These are phyloP conservation scores for Moxostoma hubbsi DNA, from an alignment of 2,797 vertebrate genomes.

Conservation along the genomic window DNA sequence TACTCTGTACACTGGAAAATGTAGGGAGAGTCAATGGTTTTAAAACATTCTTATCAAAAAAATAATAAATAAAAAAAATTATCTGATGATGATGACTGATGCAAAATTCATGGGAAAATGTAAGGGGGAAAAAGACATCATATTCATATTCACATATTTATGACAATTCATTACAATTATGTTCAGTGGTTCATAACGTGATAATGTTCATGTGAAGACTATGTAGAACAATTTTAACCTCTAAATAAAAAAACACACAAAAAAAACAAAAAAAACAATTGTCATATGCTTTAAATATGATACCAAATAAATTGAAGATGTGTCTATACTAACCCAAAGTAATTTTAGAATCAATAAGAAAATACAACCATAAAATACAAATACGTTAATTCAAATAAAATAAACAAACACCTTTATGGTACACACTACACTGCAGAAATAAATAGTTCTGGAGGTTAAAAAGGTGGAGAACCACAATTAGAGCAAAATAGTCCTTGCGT, in stretches of 20 bases:
- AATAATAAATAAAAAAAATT: too few species aligned
- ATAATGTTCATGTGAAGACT: constrained; percentile 3
- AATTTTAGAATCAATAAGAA: constrained; percentile 27
- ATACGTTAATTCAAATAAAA: constrained; percentile 61
- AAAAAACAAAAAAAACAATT: background rate
- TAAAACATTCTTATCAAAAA: background rate
- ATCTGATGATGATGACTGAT: background rate
- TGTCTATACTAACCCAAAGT: background rate
- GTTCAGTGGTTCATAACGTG: constrained; percentile 26
- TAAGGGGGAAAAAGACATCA: background rate
- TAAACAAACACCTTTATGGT: constrained; percentile 60
- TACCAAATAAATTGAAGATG: constrained; percentile 50
- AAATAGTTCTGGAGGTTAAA: constrained; percentile 72
- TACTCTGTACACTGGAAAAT: constrained; percentile 33
- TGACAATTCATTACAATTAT: background rate
- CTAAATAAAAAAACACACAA: too few species aligned
- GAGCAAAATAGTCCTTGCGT: constrained; percentile 35
- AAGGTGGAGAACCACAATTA: constrained; percentile 42
- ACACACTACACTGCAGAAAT: constrained; percentile 72
- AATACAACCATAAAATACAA: constrained; percentile 65
- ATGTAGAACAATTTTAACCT: background rate
- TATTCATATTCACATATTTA: constrained; percentile 1
- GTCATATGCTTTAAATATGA: background rate
- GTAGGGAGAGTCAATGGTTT: constrained; percentile 19
- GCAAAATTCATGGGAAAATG: background rate